Evolutionary conservation across 2,888 invertebrate genomes (phyloP).

Genomic region (Tetranychus piercei): DNA sequence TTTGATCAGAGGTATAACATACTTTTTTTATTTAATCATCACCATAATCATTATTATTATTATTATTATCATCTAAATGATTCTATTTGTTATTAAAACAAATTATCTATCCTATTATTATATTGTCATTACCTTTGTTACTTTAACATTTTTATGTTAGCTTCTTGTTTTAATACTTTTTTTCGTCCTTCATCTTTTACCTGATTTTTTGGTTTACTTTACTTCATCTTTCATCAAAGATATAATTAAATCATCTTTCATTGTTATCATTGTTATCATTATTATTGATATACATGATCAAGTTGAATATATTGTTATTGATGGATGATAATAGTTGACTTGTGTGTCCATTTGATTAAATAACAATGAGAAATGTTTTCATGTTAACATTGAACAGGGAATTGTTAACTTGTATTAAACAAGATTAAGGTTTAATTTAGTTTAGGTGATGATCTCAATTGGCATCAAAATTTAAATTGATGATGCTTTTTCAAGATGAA

Average conservation of each 20-base stretch:
- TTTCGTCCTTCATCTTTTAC: not conserved
- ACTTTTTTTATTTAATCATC: not conserved
- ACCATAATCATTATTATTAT: not conserved
- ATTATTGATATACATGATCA: not conserved
- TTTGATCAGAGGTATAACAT: not conserved
- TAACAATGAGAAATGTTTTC: not conserved
- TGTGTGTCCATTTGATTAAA: not conserved
- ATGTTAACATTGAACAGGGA: not conserved
- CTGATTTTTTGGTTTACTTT: not conserved
- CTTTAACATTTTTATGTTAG: not conserved
- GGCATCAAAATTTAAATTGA: not conserved
- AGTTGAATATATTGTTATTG: not conserved
- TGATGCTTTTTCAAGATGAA: not conserved
- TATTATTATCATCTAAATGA: not conserved
- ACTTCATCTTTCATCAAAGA: not conserved
- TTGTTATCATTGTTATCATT: too few relatives aligned
- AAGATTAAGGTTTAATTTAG: not conserved
- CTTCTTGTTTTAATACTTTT: not conserved
- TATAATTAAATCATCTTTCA: not conserved
- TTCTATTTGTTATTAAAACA: not conserved
- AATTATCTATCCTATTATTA: not conserved
- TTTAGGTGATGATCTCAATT: not conserved
- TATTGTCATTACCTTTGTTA: not conserved
- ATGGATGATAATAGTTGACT: not conserved
- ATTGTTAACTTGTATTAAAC: not conserved